Evolutionary conservation across 2,888 invertebrate species (phyloP).

Genomic region (Leucoptera coffeella): DNA sequence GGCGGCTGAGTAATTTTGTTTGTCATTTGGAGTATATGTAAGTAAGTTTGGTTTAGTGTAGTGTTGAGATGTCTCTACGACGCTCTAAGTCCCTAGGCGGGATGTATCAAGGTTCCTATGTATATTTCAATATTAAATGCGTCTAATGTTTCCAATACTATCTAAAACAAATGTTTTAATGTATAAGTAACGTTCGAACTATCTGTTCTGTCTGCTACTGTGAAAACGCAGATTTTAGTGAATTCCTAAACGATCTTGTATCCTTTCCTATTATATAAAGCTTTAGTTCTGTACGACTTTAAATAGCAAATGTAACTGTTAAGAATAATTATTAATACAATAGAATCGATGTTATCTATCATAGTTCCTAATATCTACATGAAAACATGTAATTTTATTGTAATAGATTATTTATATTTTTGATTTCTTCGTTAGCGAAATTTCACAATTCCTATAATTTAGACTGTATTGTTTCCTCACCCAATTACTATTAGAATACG

Average conservation of each 20-base stretch:
- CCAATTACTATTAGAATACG: no score
- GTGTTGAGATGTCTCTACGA: no score
- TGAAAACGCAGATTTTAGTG: no score
- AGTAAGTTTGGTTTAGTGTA: constrained; percentile 36
- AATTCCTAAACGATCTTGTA: no score
- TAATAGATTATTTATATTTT: no score
- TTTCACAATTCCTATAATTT: constrained; percentile 51
- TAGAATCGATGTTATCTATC: no score
- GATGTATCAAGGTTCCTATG: constrained; percentile 55
- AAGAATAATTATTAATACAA: no score
- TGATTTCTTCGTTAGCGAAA: constrained; percentile 48
- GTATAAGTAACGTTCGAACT: constrained; percentile 52
- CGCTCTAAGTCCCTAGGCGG: no score
- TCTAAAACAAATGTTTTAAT: constrained; percentile 54
- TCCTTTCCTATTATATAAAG: constrained; percentile 13
- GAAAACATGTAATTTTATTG: constrained; percentile 33
- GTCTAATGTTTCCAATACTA: constrained; percentile 54
- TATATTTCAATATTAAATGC: constrained; percentile 56
- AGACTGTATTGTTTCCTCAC: no score
- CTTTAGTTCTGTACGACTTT: no score
- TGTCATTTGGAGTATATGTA: constrained; percentile 8
- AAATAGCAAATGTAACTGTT: no score
- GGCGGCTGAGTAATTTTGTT: no score
- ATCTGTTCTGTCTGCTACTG: constrained; percentile 46
- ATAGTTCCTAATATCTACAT: constrained; percentile 53